Evolutionary conservation across 2,888 invertebrate species (phyloP), one percentile per base, ranked within the genome.

Genomic region (Zygaena filipendulae): DNA sequence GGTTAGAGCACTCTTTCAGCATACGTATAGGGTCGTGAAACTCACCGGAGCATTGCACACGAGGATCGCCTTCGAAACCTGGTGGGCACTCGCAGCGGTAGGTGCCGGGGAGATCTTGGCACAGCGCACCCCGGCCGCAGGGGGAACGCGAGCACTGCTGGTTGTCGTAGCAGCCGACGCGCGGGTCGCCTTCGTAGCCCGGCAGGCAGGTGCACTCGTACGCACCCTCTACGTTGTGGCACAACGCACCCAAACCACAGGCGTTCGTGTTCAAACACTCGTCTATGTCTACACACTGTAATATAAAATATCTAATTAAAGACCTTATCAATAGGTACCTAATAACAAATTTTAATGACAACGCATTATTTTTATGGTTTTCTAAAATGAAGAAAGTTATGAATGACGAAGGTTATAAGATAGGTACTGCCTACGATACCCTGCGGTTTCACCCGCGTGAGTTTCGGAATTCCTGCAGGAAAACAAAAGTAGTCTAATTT

Each of bases 141-240:
- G 87, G 84, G 32, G 84, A 82, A 42, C 86, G 83, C 11, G 84
- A 70, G 54, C 93, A 93, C 64, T 90, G 91, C 62, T 93, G 85
- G 30, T 84, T 74, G 58, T 92, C 92, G 32, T 68, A 61, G 59
- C 94, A 95, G 27, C 87, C 88, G 8, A 82, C 68, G 35, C 84
- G 85, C 20, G 92, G 88, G 57, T 92, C 90, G 11, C 93, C 93
- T 39, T 89, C 87, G 66, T 83, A 90, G 40, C 92, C 94, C 35
- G 86, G 81, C 13, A 90, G 91, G 55, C 95, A 95, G 55, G 89
- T 87, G 80, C 95, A 95, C 60, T 87, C 87, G 71, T 88, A 86
- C 40, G 88, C 87, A 34, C 93, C 94, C 33, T 86, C 86, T 34
- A 89, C 70, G 66, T 95, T 94, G 29, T 85, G 84, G 71, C 95